A percentile compares a stretch with the other conserved stretches of the same genome.
Evolutionary conservation across 2,888 invertebrate genomes (phyloP).

Genomic region (Lithosia quadra): DNA sequence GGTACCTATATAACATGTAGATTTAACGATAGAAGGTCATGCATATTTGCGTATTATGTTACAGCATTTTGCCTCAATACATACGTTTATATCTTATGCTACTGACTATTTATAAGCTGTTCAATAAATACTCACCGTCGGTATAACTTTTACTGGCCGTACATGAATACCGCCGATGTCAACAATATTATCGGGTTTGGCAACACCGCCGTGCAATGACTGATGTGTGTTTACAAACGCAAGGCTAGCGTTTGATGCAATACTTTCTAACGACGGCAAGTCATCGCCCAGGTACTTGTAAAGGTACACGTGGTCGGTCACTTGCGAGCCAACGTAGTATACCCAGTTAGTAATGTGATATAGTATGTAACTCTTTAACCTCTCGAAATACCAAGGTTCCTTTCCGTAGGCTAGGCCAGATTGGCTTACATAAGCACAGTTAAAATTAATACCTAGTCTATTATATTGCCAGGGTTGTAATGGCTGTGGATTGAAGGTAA

Average conservation of each 20-base stretch:
- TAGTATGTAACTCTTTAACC: slow-evolving; percentile 75
- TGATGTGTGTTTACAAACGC: slow-evolving; percentile 90
- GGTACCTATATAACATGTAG: neutral
- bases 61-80: slow-evolving; percentile 5
- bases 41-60: slow-evolving; percentile 5
- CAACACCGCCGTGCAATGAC: slow-evolving; percentile 87
- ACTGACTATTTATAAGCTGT: slow-evolving; percentile 19
- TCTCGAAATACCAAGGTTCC: slow-evolving; percentile 80
- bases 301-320: slow-evolving; percentile 78
- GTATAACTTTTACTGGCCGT: slow-evolving; percentile 79
- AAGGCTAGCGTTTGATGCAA: slow-evolving; percentile 86
- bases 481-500: slow-evolving; percentile 86
- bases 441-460: slow-evolving; percentile 82
- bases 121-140: slow-evolving; percentile 71
- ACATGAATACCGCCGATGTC: slow-evolving; percentile 90
- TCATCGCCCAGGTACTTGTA: slow-evolving; percentile 84
- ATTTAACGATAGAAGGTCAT: neutral
- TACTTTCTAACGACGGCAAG: slow-evolving; percentile 84
- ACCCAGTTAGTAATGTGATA: slow-evolving; percentile 80
- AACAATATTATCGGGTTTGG: slow-evolving; percentile 87
- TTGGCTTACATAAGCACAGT: slow-evolving; percentile 83
- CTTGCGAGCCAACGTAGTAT: slow-evolving; percentile 80
- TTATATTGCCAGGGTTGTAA: slow-evolving; percentile 85
- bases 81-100: neutral
- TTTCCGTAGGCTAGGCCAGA: slow-evolving; percentile 78